Base-by-base conservation (phyloP, 2,113 vertebrate genomes). In the Daphoenositta chrysoptera region DNA sequence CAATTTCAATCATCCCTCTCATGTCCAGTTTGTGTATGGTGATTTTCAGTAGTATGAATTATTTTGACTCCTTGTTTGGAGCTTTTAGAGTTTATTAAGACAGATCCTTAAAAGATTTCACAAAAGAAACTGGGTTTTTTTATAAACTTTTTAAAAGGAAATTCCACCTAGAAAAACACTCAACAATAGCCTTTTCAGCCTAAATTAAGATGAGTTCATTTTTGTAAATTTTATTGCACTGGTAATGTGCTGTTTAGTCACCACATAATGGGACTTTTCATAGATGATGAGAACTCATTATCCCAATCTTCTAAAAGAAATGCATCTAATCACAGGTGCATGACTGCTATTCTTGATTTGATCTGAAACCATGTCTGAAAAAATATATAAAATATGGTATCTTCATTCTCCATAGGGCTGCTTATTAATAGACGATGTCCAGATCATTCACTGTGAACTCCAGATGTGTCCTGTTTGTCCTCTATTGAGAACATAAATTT, bases 161-260 rank as follows among this genome's bases (percentile, higher is more conserved):
- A 94, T 94, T 35, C 39, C 35, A 56, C 80, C 33, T 90, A 64
- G 45, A 93, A 93, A 91, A 51, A 63, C 30, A 88, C 71, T 86
- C 31, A 7, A 60, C 0, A 11, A 70, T 95, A 96, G 93, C 33
- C 44, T 94, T 95, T 94, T 83, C 85, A 90, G 63, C 68, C 35
- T 88, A 92, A 95, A 96, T 86, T 95, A 93, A 65, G 45, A 83
- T 80, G 24, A 91, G 75, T 80, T 88, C 50, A 71, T 81, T 95
- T 80, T 88, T 44, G 35, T 53, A 86, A 71, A 88, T 95, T 95
- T 97, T 96, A 86, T 96, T 95, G 93, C 63, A 40, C 47, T 94
- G 68, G 35, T 94, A 95, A 96, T 95, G 68, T 88, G 54, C 68
- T 94, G 76, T 97, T 96, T 96, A 97, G 94, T 95, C 90, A 96